Percentiles rank a stretch among this genome's conserved stretches.
phyloP scores from a whole-genome alignment of 1,140 invertebrate species.

The Camponotus vicinus region DNA sequence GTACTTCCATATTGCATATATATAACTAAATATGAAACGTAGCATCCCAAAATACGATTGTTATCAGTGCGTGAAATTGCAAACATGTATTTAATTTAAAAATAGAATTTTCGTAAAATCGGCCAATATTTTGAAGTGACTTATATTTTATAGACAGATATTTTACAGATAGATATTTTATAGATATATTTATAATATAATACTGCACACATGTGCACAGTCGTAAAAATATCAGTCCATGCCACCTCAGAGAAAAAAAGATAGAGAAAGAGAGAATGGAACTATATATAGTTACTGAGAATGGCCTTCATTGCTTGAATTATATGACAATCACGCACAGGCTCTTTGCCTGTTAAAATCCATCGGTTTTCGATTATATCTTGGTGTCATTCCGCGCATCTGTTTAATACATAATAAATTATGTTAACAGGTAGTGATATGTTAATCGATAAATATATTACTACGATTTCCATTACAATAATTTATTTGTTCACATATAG shows the following conservation, averaged over 20 bases:
- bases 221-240: slow-evolving; percentile 4
- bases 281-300: slow-evolving; percentile 67
- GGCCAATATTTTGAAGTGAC: slow-evolving; percentile 39
- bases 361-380: slow-evolving; percentile 30
- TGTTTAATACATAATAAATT: neutral
- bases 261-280: neutral
- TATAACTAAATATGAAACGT: slow-evolving; percentile 17
- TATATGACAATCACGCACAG: slow-evolving; percentile 49
- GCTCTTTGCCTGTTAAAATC: neutral
- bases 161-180: slow-evolving; percentile 32
- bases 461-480: slow-evolving; percentile 1
- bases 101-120: slow-evolving; percentile 49
- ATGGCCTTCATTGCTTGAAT: slow-evolving; percentile 70
- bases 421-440: neutral
- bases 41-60: neutral
- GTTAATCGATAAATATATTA: neutral
- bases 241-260: slow-evolving; percentile 5
- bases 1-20: neutral
- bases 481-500: neutral
- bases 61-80: slow-evolving; percentile 36
- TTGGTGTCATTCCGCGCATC: neutral
- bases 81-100: neutral
- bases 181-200: neutral
- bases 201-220: neutral
- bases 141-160: slow-evolving; percentile 51